These are phyloP conservation scores for Dicaeum eximium DNA, from an alignment of 2,113 vertebrate genomes.

Conservation along the genomic window DNA sequence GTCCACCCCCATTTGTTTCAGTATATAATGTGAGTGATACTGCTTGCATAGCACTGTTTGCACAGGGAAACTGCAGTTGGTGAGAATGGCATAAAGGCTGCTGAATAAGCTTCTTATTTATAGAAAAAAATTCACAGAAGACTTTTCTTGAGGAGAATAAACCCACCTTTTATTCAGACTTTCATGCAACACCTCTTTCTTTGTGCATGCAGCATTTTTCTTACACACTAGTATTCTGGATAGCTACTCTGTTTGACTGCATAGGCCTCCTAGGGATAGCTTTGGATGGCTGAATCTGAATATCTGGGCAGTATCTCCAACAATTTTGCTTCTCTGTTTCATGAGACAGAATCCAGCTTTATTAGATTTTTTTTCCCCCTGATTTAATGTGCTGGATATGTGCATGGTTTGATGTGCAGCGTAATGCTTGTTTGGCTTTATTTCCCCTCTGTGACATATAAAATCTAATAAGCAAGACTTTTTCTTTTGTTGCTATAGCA, in stretches of 20 bases:
- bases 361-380: constrained; percentile 21
- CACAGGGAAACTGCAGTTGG: not conserved
- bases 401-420: constrained; percentile 39
- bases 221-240: not conserved
- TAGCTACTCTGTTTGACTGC: not conserved
- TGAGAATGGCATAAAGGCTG: not conserved
- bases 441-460: constrained; percentile 53
- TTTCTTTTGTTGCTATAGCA: constrained; percentile 42
- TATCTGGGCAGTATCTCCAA: constrained; percentile 50
- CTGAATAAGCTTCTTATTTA: not conserved
- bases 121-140: not conserved
- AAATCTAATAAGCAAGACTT: constrained; percentile 53
- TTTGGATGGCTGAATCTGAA: not conserved
- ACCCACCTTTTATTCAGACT: not conserved
- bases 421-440: constrained; percentile 54
- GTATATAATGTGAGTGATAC: not conserved
- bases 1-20: not conserved
- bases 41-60: not conserved
- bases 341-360: constrained; percentile 51
- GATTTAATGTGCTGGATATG: constrained; percentile 40
- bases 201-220: not conserved
- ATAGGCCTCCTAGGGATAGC: constrained; percentile 1
- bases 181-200: not conserved
- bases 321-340: constrained; percentile 43
- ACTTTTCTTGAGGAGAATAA: not conserved